A percentile compares a stretch with the other conserved stretches of the same genome.
phyloP scores from a whole-genome alignment of 2,113 vertebrate species.

The Aegotheles bennettii region DNA sequence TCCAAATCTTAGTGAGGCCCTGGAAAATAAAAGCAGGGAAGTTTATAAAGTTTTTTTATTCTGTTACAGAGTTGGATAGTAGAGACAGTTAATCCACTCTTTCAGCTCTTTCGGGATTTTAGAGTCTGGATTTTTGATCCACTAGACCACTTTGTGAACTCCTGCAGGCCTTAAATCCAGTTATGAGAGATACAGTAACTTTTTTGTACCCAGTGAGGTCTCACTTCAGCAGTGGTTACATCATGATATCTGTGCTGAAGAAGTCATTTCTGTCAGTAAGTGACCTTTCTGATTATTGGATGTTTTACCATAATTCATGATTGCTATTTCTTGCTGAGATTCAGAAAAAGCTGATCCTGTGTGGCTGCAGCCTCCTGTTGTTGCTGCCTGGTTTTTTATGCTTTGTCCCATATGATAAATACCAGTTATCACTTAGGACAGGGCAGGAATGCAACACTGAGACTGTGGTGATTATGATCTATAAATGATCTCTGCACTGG shows the following conservation, averaged over 20 bases:
- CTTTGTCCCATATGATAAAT: conserved; percentile 9
- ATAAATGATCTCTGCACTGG: conserved; percentile 22
- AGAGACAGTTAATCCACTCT: neutral
- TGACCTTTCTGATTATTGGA: conserved; percentile 36
- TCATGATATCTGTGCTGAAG: conserved; percentile 13
- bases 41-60: neutral
- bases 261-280: conserved; percentile 16
- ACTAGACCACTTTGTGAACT: neutral
- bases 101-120: neutral
- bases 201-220: neutral
- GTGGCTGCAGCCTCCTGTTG: conserved; percentile 49
- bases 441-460: conserved; percentile 18
- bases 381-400: neutral
- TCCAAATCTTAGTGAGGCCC: neutral
- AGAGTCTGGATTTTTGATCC: neutral
- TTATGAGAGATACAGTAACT: neutral
- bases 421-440: conserved; percentile 19
- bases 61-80: neutral
- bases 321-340: conserved; percentile 37
- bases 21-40: neutral
- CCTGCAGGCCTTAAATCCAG: neutral
- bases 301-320: conserved; percentile 25
- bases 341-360: neutral
- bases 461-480: neutral
- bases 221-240: neutral